phyloP scores from a whole-genome alignment of 2,797 vertebrate species.

The Syncerus caffer region DNA sequence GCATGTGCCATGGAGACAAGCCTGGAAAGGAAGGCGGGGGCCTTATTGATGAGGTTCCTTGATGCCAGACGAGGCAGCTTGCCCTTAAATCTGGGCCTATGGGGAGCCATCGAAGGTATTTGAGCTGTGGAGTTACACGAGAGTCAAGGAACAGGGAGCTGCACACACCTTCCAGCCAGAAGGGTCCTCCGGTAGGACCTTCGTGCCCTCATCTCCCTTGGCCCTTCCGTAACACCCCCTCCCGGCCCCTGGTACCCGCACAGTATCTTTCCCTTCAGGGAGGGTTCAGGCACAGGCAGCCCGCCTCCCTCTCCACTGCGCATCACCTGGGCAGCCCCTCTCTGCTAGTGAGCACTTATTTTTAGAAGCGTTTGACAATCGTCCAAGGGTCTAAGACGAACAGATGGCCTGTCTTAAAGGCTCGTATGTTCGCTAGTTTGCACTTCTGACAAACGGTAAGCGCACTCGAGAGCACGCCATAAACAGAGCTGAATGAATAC shows the following conservation, averaged over 20 bases:
- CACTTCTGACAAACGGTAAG: constrained; percentile 95
- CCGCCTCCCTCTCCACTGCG: not conserved
- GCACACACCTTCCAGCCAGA: not conserved
- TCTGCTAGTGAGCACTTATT: constrained; percentile 92
- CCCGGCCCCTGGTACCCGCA: accelerated
- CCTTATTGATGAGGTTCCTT: constrained; percentile 62
- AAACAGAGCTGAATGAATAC: constrained; percentile 86
- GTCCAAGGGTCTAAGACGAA: constrained; percentile 95
- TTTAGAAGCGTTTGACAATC: constrained; percentile 94
- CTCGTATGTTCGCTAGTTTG: constrained; percentile 95
- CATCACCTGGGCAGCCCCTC: constrained; percentile 91
- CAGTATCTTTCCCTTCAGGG: not conserved
- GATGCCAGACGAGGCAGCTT: constrained; percentile 68
- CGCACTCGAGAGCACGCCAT: constrained; percentile 91
- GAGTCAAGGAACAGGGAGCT: not conserved
- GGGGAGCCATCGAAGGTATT: constrained; percentile 68
- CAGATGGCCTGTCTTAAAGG: constrained; percentile 99
- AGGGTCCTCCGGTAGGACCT: not conserved
- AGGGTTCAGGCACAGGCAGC: not conserved
- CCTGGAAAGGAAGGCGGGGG: constrained; percentile 50
- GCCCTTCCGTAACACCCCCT: not conserved
- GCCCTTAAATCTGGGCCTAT: constrained; percentile 71
- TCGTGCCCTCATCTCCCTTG: accelerated
- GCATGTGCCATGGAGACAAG: constrained; percentile 56
- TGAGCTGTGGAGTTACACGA: constrained; percentile 43